These are phyloP conservation scores for Euphydryas editha DNA, from an alignment of 2,888 invertebrate genomes.

Conservation along the genomic window DNA sequence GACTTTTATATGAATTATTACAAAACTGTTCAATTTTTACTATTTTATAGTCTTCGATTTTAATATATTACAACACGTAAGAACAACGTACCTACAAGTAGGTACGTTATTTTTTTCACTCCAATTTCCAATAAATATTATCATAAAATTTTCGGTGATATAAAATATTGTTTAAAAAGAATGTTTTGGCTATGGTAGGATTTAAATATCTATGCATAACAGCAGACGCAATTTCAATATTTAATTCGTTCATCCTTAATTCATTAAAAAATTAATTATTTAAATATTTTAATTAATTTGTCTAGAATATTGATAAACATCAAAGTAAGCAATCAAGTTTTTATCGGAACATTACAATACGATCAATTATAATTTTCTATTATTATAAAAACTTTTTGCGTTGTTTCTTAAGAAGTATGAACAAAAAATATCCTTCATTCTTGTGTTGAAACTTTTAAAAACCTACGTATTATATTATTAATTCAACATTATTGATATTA, in stretches of 20 bases:
- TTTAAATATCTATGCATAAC: too few relatives aligned
- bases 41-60: neutral
- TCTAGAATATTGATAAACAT: neutral
- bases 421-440: constrained; percentile 22
- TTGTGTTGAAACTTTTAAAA: constrained; percentile 11
- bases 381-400: neutral
- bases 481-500: neutral
- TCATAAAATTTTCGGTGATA: neutral
- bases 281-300: neutral
- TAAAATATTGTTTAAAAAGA: too few relatives aligned
- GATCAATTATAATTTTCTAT: constrained; percentile 5
- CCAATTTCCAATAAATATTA: too few relatives aligned
- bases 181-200: too few relatives aligned
- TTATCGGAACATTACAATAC: neutral
- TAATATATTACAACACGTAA: too few relatives aligned
- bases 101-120: too few relatives aligned
- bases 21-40: neutral
- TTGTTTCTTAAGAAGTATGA: neutral
- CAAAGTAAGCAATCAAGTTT: neutral
- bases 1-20: constrained; percentile 13
- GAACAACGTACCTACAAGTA: too few relatives aligned
- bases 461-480: neutral
- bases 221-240: too few relatives aligned
- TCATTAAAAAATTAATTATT: neutral
- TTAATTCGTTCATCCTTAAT: neutral